These are phyloP conservation scores for Achatina immaculata DNA, from an alignment of 1,140 invertebrate genomes.

Conservation along the genomic window DNA sequence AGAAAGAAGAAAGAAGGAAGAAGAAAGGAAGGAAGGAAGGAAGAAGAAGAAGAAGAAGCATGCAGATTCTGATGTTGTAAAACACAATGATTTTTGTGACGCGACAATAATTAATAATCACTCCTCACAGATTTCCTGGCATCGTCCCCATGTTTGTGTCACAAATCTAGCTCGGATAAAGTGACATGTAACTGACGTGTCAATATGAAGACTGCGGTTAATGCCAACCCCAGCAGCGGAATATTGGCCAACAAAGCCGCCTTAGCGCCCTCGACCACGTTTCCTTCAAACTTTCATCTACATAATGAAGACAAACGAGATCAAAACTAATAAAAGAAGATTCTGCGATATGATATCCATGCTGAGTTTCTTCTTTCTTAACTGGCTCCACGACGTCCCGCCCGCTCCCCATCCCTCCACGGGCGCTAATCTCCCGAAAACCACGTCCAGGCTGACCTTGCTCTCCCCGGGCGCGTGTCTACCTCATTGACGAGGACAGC, in stretches of 20 bases:
- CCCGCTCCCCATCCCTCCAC: background rate
- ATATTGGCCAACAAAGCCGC: background rate
- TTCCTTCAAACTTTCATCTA: conserved; percentile 21
- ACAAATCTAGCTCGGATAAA: too few relatives aligned
- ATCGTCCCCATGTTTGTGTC: too few relatives aligned
- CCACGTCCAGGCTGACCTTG: conserved; percentile 17
- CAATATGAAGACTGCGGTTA: too few relatives aligned
- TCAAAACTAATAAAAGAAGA: conserved; percentile 27
- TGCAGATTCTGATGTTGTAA: too few relatives aligned
- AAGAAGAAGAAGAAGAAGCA: too few relatives aligned
- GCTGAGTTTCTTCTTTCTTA: background rate
- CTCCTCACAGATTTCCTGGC: too few relatives aligned
- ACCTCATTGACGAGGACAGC: background rate
- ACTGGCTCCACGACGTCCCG: conserved; percentile 2
- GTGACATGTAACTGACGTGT: too few relatives aligned
- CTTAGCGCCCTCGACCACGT: conserved; percentile 6
- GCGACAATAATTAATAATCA: too few relatives aligned
- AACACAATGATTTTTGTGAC: too few relatives aligned
- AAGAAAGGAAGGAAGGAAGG: too few relatives aligned
- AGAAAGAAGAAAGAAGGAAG: too few relatives aligned
- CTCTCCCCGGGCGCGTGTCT: background rate
- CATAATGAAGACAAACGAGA: conserved; percentile 26
- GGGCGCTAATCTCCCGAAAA: conserved; percentile 12
- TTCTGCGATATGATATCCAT: conserved; percentile 19
- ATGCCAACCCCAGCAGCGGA: too few relatives aligned